A percentile compares a stretch with the other conserved stretches of the same genome.
Conservation (phyloP, 2,888 invertebrate genomes). For the Isoperla grammatica region DNA sequence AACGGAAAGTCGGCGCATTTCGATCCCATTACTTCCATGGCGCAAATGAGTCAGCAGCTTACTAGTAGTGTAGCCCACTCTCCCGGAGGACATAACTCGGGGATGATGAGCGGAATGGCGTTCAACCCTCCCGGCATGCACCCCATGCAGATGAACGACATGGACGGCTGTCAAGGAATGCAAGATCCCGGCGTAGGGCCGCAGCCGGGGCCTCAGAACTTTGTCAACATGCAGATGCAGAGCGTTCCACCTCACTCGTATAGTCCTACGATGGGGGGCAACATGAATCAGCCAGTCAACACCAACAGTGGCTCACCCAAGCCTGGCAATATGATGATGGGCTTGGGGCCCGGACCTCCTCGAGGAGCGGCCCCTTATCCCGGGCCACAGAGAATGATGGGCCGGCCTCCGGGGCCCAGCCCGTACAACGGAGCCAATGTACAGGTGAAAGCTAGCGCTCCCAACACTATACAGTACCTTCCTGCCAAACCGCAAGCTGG, state of each 20-base stretch:
- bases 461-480: constrained; percentile 96
- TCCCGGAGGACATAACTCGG: constrained; percentile 43
- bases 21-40: constrained; percentile 89
- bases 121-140: constrained; percentile 49
- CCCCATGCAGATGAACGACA: constrained; percentile 44
- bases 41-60: constrained; percentile 91
- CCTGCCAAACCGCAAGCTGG: constrained; percentile 88
- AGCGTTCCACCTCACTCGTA: constrained; percentile 36
- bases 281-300: constrained; percentile 31
- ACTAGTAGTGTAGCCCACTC: constrained; percentile 67
- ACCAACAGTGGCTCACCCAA: constrained; percentile 37
- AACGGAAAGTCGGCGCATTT: constrained; percentile 56
- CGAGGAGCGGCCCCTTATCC: constrained; percentile 50
- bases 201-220: constrained; percentile 20
- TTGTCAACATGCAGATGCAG: constrained; percentile 44
- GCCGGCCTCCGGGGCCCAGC: constrained; percentile 52
- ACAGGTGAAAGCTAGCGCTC: constrained; percentile 88
- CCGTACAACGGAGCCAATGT: constrained; percentile 74
- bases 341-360: constrained; percentile 36
- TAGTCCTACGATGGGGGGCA: constrained; percentile 24
- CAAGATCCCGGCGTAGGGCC: constrained; percentile 44
- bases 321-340: constrained; percentile 33
- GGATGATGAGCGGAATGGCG: constrained; percentile 41
- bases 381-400: constrained; percentile 54
- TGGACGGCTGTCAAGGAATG: constrained; percentile 41